These are phyloP conservation scores for Ditylenchus dipsaci DNA, from an alignment of 1,140 invertebrate genomes.

Conservation along the genomic window DNA sequence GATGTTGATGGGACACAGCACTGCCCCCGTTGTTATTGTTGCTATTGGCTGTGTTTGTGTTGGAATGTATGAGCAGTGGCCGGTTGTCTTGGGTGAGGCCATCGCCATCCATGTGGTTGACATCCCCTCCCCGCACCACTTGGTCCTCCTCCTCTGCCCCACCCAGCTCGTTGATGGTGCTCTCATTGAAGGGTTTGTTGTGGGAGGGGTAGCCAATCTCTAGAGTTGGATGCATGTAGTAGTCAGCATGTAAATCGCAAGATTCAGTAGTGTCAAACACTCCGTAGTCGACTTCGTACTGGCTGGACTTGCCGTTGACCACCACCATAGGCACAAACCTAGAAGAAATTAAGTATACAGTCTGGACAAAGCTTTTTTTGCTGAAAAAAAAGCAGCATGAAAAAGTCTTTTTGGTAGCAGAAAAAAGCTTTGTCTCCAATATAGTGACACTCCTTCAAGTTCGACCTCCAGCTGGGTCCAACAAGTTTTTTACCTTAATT, in stretches of 20 bases:
- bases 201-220: neutral
- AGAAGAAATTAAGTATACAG: neutral
- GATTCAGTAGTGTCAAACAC: slow-evolving; percentile 61
- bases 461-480: no score
- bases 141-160: neutral
- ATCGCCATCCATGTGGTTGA: neutral
- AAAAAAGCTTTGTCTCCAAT: no score
- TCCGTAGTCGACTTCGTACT: slow-evolving; percentile 63
- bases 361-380: no score
- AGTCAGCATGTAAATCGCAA: slow-evolving; percentile 4
- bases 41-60: neutral
- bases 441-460: no score
- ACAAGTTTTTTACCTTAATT: no score
- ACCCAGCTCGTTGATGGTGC: neutral
- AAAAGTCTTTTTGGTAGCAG: no score
- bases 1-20: neutral
- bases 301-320: slow-evolving; percentile 61
- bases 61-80: neutral
- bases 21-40: neutral
- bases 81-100: neutral
- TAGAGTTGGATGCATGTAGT: neutral
- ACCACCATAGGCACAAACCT: slow-evolving; percentile 60
- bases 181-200: neutral
- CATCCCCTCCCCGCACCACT: neutral
- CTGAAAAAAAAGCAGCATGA: no score